Conservation (phyloP, 1,140 invertebrate genomes). For the Frieseomelitta varia region DNA sequence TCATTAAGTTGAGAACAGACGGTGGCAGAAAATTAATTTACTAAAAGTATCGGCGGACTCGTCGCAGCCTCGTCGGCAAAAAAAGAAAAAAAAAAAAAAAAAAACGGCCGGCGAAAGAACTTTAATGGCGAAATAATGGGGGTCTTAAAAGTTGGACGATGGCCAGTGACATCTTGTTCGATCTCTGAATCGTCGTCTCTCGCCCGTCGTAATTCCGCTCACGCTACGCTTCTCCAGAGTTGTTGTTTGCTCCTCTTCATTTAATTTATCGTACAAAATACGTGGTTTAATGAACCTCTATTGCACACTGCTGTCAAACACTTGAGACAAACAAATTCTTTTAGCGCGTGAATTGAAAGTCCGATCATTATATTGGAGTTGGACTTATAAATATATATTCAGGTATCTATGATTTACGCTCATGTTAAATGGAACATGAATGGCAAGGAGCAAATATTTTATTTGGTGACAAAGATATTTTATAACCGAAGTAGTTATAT, state of each 20-base stretch:
- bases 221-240: not conserved
- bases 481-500: not conserved
- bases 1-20: constrained; percentile 71
- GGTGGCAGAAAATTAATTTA: constrained; percentile 70
- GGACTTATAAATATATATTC: not conserved
- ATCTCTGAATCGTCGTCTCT: constrained; percentile 45
- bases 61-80: constrained; percentile 34
- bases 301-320: too few species aligned
- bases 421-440: too few species aligned
- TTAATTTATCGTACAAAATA: not conserved
- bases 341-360: not conserved
- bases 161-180: constrained; percentile 60
- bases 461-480: not conserved
- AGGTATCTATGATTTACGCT: not conserved
- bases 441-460: not conserved
- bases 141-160: constrained; percentile 62
- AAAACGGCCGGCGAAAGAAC: constrained; percentile 53
- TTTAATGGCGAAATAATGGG: constrained; percentile 72
- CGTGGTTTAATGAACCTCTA: not conserved
- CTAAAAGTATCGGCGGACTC: constrained; percentile 65
- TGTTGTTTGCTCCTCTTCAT: not conserved
- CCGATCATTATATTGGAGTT: not conserved
- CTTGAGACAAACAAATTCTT: not conserved
- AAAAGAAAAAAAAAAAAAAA: too few species aligned
- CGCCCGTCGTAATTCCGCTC: not conserved